Base-by-base conservation (phyloP, 2,113 vertebrate genomes). In the Hirundichthys speculiger region DNA sequence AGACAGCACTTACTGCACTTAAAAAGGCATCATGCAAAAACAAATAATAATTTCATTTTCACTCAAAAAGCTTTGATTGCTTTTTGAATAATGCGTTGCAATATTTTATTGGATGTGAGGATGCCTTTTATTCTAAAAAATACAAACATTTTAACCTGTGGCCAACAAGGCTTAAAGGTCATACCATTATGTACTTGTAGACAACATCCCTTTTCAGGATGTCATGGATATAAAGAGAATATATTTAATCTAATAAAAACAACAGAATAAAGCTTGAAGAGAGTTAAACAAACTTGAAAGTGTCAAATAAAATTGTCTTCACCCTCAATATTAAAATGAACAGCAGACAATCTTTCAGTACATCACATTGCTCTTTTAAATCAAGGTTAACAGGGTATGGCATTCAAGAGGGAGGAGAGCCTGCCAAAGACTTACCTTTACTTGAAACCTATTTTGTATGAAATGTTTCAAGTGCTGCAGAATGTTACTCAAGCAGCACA, bases 381-480 rank as follows among this genome's bases (percentile, higher is more conserved):
- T 75, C 42, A 66, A 49, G 65, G 53, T 30, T 22, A 63, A 59
- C 39, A 69, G 60, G 79, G 69, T 54, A 38, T 13, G 67, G 77
- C 50, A 55, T 14, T 61, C 14, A 70, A 71, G 72, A 67, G 53
- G 58, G 38, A 63, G 64, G 61, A 82, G 45, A 77, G 72, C 30
- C 63, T 10, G 10, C 6, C 41, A 53, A 40, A 65, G 46, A 89
- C 80, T 86, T 88, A 80, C 86, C 82, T 88, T 73, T 48, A 27
- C 11, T 60, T 70, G 1, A 56, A 76, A 74, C 27, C 19, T 52
- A 52, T 71, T 50, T 82, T 22, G 61, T 56, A 68, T 73, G 42
- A 42, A 48, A 58, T 47, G 45, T 27, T n/a, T 3, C 42, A 45
- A 24, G n/a, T n/a, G n/a, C n/a, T n/a, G n/a, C n/a, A 58, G 47